phyloP scores from a whole-genome alignment of 2,888 invertebrate genomes.

The Boloria euphrosyne region DNA sequence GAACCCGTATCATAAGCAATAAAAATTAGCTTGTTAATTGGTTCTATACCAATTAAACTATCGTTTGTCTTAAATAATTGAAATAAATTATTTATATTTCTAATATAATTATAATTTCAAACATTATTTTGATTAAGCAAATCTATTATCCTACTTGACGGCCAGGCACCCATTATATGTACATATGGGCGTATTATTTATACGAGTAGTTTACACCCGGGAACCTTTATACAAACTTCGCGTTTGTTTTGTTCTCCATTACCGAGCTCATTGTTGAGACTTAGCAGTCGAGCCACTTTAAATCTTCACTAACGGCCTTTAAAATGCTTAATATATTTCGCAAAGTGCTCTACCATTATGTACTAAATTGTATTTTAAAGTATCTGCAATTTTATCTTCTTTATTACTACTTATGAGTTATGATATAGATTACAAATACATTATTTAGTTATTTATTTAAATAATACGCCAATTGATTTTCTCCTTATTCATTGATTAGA shows the following conservation, averaged over 20 bases:
- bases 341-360: conserved; percentile 56
- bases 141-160: conserved; percentile 1
- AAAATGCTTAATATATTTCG: conserved; percentile 68
- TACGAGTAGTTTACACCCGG: conserved; percentile 37
- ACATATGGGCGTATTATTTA: conserved; percentile 34
- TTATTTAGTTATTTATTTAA: conserved; percentile 3
- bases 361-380: conserved; percentile 28
- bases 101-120: no score
- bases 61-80: no score
- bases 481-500: no score
- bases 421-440: not conserved
- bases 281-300: conserved; percentile 68
- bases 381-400: conserved; percentile 23
- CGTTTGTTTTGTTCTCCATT: conserved; percentile 63
- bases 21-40: no score
- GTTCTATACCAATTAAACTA: no score
- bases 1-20: no score
- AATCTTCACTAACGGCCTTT: conserved; percentile 75
- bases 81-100: no score
- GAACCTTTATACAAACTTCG: conserved; percentile 51
- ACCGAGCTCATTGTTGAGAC: conserved; percentile 67
- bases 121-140: no score
- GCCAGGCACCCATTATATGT: not conserved
- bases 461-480: no score
- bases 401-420: conserved; percentile 21